These are phyloP conservation scores for Cosmia pyralina DNA, from an alignment of 2,888 invertebrate genomes.

Conservation along the genomic window DNA sequence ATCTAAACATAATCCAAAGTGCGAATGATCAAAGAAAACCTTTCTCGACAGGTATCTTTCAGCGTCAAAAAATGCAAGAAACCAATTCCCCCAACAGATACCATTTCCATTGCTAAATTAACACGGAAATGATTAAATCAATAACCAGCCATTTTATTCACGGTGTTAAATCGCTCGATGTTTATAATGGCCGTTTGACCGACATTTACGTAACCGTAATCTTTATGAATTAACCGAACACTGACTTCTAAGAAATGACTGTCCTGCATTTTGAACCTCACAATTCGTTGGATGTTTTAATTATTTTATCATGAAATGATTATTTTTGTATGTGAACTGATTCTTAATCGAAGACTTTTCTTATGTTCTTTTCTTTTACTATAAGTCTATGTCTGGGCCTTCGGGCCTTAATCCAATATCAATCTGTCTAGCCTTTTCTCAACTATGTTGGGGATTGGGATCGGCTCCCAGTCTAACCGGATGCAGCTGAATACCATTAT, in stretches of 20 bases:
- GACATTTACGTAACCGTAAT: slow-evolving; percentile 64
- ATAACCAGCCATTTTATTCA: slow-evolving; percentile 45
- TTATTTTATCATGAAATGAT: slow-evolving; percentile 18
- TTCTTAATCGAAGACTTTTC: too few relatives aligned
- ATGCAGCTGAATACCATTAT: too few relatives aligned
- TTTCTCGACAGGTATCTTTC: neutral
- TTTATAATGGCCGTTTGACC: slow-evolving; percentile 64
- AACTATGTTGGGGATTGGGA: too few relatives aligned
- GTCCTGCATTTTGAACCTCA: slow-evolving; percentile 36
- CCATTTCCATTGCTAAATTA: slow-evolving; percentile 20
- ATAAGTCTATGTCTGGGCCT: neutral
- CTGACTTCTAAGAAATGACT: slow-evolving; percentile 51
- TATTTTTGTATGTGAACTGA: too few relatives aligned
- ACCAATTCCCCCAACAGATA: slow-evolving; percentile 5
- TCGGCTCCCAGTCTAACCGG: too few relatives aligned
- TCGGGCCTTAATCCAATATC: neutral
- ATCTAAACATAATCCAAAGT: neutral
- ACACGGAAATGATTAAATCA: slow-evolving; percentile 38
- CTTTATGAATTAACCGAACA: slow-evolving; percentile 57
- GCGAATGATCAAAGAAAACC: slow-evolving; percentile 20
- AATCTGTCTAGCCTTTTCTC: too few relatives aligned
- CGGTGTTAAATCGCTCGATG: slow-evolving; percentile 47
- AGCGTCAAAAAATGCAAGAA: slow-evolving; percentile 3
- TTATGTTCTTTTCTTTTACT: too few relatives aligned
- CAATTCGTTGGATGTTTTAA: slow-evolving; percentile 39